phyloP scores from a whole-genome alignment of 2,888 invertebrate genomes.

The Calliopum simillimum region DNA sequence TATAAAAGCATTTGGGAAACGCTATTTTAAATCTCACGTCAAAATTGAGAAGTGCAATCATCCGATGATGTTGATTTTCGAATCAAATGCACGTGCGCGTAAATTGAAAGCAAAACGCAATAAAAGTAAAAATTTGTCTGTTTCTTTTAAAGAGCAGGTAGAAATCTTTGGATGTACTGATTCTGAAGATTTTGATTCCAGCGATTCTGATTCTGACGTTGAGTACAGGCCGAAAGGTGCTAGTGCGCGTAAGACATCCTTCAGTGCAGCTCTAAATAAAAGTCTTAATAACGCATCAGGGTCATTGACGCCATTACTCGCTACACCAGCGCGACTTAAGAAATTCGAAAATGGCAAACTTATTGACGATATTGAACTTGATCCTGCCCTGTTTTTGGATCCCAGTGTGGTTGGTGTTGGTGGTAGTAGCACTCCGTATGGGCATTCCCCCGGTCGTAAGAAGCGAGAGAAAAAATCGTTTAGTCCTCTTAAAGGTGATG shows the following conservation, averaged over 20 bases:
- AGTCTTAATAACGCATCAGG: background rate
- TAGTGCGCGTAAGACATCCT: background rate
- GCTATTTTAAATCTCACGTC: conserved; percentile 46
- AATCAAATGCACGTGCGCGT: conserved; percentile 47
- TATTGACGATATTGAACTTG: conserved; percentile 47
- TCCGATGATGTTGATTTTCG: conserved; percentile 48
- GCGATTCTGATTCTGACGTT: conserved; percentile 10
- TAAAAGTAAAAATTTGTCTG: conserved; percentile 54
- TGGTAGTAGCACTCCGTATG: conserved; percentile 36
- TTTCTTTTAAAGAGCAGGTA: conserved; percentile 60
- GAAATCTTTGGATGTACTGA: conserved; percentile 56
- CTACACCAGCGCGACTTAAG: conserved; percentile 48
- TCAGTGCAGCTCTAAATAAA: background rate
- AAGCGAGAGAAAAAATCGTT: conserved; percentile 53
- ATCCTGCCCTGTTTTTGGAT: conserved; percentile 45
- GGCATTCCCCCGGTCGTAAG: conserved; percentile 43
- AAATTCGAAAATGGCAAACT: conserved; percentile 51
- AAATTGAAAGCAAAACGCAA: conserved; percentile 47
- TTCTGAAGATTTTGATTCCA: conserved; percentile 37
- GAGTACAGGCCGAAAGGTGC: background rate
- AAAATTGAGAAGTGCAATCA: conserved; percentile 47
- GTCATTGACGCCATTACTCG: conserved; percentile 13
- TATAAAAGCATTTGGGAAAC: conserved; percentile 46
- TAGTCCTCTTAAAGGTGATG: conserved; percentile 52
- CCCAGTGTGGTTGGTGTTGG: conserved; percentile 29